A percentile compares a stretch with the other conserved stretches of the same genome.
phyloP scores from a whole-genome alignment of 2,888 invertebrate genomes.

The Acheta domesticus region DNA sequence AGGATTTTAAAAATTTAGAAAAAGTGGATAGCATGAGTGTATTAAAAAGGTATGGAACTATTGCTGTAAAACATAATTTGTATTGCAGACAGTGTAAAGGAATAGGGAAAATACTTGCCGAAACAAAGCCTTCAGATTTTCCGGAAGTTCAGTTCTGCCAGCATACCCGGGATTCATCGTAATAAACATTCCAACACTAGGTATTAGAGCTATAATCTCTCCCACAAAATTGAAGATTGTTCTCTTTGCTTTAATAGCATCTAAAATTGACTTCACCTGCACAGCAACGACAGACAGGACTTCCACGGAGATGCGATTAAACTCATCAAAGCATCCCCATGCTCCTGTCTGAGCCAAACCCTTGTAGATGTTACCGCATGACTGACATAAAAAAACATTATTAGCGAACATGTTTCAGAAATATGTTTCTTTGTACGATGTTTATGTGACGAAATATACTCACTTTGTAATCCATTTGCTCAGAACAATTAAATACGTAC shows the following conservation, averaged over 20 bases:
- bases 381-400: conserved; percentile 47
- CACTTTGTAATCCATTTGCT: conserved; percentile 93
- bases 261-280: conserved; percentile 81
- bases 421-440: no score
- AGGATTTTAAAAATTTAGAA: no score
- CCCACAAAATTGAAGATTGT: conserved; percentile 80
- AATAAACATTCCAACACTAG: conserved; percentile 86
- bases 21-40: no score
- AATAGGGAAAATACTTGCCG: conserved; percentile 43
- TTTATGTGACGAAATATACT: neutral
- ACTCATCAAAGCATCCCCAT: conserved; percentile 97
- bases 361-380: conserved; percentile 92
- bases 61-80: no score
- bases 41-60: no score
- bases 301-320: conserved; percentile 91
- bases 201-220: conserved; percentile 69
- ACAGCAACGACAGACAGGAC: conserved; percentile 94
- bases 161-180: conserved; percentile 98
- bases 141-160: conserved; percentile 83
- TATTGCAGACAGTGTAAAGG: no score
- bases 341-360: conserved; percentile 93
- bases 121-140: conserved; percentile 63
- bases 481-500: conserved; percentile 95
- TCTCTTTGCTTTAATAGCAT: conserved; percentile 82
- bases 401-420: neutral